These are phyloP conservation scores for Cheilosia variabilis DNA, from an alignment of 2,888 invertebrate species.

Conservation along the genomic window DNA sequence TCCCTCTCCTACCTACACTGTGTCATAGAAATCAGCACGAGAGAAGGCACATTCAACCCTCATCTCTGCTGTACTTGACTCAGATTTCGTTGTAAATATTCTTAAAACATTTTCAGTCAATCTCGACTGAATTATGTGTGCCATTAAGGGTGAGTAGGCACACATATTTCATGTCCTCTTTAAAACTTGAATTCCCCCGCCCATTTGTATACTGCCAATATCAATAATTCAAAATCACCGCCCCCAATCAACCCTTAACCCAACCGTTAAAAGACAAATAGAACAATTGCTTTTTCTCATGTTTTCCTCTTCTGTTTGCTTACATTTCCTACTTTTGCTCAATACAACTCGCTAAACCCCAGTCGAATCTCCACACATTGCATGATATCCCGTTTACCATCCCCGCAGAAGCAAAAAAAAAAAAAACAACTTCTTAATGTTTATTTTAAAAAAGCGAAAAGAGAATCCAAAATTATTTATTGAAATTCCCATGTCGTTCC, in stretches of 20 bases:
- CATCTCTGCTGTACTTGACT: too few relatives aligned
- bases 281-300: slow-evolving; percentile 52
- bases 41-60: too few relatives aligned
- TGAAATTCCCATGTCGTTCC: slow-evolving; percentile 2
- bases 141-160: too few relatives aligned
- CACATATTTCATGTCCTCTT: too few relatives aligned
- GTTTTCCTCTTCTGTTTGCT: slow-evolving; percentile 25
- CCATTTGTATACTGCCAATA: neutral
- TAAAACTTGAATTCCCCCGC: neutral
- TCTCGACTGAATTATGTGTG: too few relatives aligned
- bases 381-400: slow-evolving; percentile 18
- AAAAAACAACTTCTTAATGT: neutral
- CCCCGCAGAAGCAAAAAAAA: neutral
- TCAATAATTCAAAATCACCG: slow-evolving; percentile 2
- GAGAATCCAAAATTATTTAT: neutral
- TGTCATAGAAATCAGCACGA: too few relatives aligned
- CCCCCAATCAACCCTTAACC: slow-evolving; percentile 12
- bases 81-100: too few relatives aligned
- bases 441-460: neutral
- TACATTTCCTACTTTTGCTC: neutral
- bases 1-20: too few relatives aligned
- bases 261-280: slow-evolving; percentile 41
- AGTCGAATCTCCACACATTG: slow-evolving; percentile 18
- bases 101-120: too few relatives aligned
- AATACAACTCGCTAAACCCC: too few relatives aligned